phyloP scores from a whole-genome alignment of 1,140 invertebrate species.

The Bactericera cockerelli region DNA sequence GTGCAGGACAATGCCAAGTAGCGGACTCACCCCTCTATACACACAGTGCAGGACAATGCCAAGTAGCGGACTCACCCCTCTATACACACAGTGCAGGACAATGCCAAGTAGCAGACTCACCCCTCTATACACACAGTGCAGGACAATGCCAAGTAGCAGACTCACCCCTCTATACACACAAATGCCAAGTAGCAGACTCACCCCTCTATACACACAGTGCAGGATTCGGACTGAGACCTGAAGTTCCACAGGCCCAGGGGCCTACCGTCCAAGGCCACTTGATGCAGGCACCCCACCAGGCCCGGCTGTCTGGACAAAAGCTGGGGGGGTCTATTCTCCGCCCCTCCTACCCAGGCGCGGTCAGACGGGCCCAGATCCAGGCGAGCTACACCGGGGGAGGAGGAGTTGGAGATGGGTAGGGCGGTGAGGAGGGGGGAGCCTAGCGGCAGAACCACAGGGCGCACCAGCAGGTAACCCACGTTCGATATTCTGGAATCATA shows the following conservation, averaged over 20 bases:
- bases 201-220: conserved; percentile 59
- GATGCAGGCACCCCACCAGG: conserved; percentile 59
- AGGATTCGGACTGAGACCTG: conserved; percentile 43
- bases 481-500: conserved; percentile 35
- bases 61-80: too few species aligned
- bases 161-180: too few species aligned
- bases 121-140: too few species aligned
- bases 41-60: too few species aligned
- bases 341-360: conserved; percentile 40
- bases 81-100: too few species aligned
- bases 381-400: conserved; percentile 33
- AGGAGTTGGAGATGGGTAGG: conserved; percentile 30
- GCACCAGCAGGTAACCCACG: conserved; percentile 37
- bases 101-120: too few species aligned
- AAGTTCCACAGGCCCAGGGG: conserved; percentile 83
- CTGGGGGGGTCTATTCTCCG: conserved; percentile 28
- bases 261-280: conserved; percentile 56
- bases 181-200: too few species aligned
- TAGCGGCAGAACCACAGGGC: conserved; percentile 29
- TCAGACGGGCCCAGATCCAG: conserved; percentile 36
- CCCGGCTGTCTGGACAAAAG: conserved; percentile 28
- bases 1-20: too few species aligned
- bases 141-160: too few species aligned
- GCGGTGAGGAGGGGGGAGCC: conserved; percentile 26
- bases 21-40: too few species aligned